phyloP scores from a whole-genome alignment of 2,113 vertebrate species.

The Fulmarus glacialis region DNA sequence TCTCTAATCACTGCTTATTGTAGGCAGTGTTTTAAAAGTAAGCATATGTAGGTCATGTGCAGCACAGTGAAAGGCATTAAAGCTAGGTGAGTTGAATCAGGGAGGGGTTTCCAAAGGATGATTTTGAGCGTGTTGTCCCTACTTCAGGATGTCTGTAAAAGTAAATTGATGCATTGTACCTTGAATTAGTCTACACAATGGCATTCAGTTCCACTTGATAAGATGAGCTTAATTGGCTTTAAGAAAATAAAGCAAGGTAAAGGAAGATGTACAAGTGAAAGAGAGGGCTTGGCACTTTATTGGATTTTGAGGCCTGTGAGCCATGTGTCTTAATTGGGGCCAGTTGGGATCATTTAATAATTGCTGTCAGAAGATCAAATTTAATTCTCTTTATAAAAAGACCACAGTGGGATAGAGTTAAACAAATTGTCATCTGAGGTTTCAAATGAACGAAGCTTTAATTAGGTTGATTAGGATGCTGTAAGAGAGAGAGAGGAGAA shows the following conservation, averaged over 20 bases:
- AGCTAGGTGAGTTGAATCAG: background rate
- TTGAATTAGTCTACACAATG: constrained; percentile 12
- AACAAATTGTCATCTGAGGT: constrained; percentile 98
- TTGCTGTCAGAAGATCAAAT: constrained; percentile 99
- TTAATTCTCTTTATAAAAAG: constrained; percentile 98
- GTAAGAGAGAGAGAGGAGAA: constrained; percentile 79
- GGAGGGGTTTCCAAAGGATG: background rate
- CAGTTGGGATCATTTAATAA: constrained; percentile 99
- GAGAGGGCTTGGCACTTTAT: constrained; percentile 70
- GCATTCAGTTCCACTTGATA: constrained; percentile 52
- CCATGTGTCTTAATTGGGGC: constrained; percentile 94
- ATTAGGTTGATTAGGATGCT: constrained; percentile 99
- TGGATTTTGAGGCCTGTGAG: constrained; percentile 85
- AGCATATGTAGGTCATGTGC: background rate
- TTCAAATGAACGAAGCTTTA: constrained; percentile 99
- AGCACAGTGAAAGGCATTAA: background rate
- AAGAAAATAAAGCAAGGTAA: constrained; percentile 74
- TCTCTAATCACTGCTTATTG: background rate
- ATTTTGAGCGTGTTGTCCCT: background rate
- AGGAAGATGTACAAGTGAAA: constrained; percentile 67
- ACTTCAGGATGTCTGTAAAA: background rate
- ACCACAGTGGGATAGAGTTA: constrained; percentile 96
- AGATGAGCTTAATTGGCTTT: constrained; percentile 67
- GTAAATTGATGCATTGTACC: background rate
- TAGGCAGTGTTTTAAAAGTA: constrained; percentile 1